Conservation (phyloP, 2,113 vertebrate genomes). For the Myiagra hebetior region DNA sequence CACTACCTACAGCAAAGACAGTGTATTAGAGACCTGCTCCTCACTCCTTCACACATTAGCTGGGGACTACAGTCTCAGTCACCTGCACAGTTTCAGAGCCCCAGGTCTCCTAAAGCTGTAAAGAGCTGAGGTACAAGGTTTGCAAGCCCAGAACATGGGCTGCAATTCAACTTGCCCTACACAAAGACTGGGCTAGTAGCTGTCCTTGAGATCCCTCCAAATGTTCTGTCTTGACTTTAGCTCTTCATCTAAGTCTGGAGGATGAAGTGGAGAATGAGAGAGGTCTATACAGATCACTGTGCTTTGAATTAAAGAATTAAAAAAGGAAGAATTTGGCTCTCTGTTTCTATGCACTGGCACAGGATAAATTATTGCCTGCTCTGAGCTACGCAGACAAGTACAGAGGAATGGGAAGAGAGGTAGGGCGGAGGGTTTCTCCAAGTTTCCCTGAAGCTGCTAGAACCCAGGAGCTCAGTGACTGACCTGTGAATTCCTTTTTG, state of each 20-base stretch:
- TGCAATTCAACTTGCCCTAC: not conserved
- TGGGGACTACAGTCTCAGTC: not conserved
- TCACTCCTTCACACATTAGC: not conserved
- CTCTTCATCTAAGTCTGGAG: not conserved
- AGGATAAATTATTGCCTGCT: not conserved
- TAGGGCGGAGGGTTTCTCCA: not conserved
- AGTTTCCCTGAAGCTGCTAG: not conserved
- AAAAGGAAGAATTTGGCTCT: not conserved
- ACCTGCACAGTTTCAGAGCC: not conserved
- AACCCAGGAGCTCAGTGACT: not conserved
- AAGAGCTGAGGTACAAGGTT: not conserved
- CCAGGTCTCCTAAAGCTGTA: not conserved
- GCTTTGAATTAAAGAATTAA: not conserved
- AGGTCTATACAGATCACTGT: not conserved
- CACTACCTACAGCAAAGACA: not conserved
- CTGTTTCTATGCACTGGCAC: not conserved
- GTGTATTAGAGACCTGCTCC: not conserved
- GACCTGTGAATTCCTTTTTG: slow-evolving; percentile 98
- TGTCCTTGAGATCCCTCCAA: not conserved
- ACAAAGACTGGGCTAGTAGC: not conserved
- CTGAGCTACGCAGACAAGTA: not conserved
- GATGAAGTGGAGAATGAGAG: not conserved
- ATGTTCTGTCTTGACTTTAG: not conserved
- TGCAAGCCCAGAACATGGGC: not conserved
- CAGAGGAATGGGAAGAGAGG: not conserved